Evolutionary conservation across 2,888 invertebrate genomes (phyloP), one percentile per base, ranked within the genome.

Genomic region (Bembecia ichneumoniformis): DNA sequence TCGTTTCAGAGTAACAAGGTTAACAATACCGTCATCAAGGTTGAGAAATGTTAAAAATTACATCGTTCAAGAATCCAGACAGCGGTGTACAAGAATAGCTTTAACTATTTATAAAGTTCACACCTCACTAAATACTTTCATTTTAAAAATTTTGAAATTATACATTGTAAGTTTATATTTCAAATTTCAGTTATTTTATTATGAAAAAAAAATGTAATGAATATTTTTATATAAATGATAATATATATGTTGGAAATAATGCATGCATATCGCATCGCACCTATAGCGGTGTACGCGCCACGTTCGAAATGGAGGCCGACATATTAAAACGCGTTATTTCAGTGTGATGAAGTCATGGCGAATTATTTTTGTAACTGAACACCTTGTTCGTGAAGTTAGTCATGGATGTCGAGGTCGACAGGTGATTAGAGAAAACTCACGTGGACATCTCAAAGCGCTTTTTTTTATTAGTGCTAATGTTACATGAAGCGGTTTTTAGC

Each of bases 11-110:
- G 56, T 51, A 64, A 66, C 84, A 79, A 84, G 86, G 86, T 80
- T 79, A 77, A 77, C 76, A 77, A 74, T 77, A 77, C 66, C 82
- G 84, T 81, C 83, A 83, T 78, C 79, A 81, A 82, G 81, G 82
- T 14, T 44, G 16, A 17, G 16, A 44, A 44, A 77, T 78, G 82
- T 44, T 44, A 11, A 16, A 44, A 16, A 44, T 78, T 78, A 78
- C 74, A 68, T 64, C 61, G 66, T 58, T 63, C 60, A 62, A 65
- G 65, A 73, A 73, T 78, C 68, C 67, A 68, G 69, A 70, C 68
- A 56, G 54, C 62, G 59, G 56, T 60, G 55, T 58, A 63, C 72
- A 60, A 60, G 66, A 80, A 77, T 77, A 80, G 63, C 63, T 65
- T 55, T 51, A 52, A 63, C 58, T 69, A 66, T 67, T 67, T 67